Evolutionary conservation across 2,888 invertebrate genomes (phyloP).

Genomic region (Drosophila silvestris): DNA sequence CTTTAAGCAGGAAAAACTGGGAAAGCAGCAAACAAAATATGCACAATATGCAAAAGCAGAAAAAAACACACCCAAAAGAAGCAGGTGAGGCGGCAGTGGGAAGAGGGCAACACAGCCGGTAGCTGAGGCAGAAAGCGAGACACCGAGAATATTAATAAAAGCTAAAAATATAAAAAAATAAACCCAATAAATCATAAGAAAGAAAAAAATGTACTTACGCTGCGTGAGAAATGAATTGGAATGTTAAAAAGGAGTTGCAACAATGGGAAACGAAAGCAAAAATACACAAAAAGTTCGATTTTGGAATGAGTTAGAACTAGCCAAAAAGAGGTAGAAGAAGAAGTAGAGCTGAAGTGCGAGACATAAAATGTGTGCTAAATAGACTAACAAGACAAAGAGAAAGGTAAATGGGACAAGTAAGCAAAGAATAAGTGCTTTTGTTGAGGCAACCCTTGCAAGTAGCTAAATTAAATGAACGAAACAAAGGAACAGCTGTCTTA

Average conservation of each 20-base stretch:
- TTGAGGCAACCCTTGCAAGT: constrained; percentile 2
- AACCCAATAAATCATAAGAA: constrained; percentile 51
- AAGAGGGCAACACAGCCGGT: constrained; percentile 7
- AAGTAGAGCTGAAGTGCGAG: background rate
- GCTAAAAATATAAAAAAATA: constrained; percentile 14
- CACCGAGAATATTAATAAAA: constrained; percentile 42
- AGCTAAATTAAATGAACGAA: background rate
- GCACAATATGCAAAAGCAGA: constrained; percentile 68
- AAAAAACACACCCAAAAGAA: constrained; percentile 32
- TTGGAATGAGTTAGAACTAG: constrained; percentile 19
- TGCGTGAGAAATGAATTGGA: constrained; percentile 56
- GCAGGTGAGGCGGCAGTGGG: constrained; percentile 23
- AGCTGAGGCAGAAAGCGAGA: constrained; percentile 20
- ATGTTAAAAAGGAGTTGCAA: constrained; percentile 25
- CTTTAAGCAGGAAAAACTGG: constrained; percentile 63
- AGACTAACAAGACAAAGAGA: constrained; percentile 20
- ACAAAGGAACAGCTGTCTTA: background rate
- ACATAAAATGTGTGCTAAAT: background rate
- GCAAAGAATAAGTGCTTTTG: background rate
- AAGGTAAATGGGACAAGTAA: constrained; percentile 12
- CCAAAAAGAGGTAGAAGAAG: background rate
- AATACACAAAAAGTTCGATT: background rate
- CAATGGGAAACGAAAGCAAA: constrained; percentile 33
- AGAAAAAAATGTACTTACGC: constrained; percentile 47
- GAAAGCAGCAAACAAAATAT: constrained; percentile 52